Evolutionary conservation across 30 jellyfish, hydroid and myxozoan genomes (phyloP).

Genomic region (Sanderia malayensis): DNA sequence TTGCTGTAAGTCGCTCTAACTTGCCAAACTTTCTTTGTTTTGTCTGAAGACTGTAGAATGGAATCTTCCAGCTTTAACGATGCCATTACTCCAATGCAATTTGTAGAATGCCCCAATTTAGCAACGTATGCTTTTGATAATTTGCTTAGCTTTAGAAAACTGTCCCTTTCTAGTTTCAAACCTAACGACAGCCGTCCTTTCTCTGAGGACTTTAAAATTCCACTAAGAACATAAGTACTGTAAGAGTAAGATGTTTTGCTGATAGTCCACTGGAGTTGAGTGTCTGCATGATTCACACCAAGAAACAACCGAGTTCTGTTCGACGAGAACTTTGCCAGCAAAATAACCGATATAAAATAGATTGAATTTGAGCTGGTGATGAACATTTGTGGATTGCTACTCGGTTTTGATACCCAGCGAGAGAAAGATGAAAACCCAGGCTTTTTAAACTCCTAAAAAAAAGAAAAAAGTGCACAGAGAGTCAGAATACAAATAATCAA

Average conservation of each 20-base stretch:
- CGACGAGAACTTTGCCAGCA: constrained; percentile 21
- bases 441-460: not conserved
- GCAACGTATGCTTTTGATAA: constrained; percentile 12
- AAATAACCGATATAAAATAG: constrained; percentile 4
- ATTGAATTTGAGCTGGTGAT: not conserved
- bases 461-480: not conserved
- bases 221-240: constrained; percentile 11
- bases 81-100: constrained; percentile 2
- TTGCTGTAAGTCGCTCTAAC: not conserved
- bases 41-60: not conserved
- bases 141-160: not conserved
- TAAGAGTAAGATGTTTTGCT: not conserved
- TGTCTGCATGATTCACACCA: not conserved
- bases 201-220: constrained; percentile 16
- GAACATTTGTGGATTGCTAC: not conserved
- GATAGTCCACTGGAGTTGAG: not conserved
- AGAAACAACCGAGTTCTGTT: not conserved
- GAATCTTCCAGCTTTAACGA: constrained; percentile 1
- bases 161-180: not conserved
- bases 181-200: not conserved
- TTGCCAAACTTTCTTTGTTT: not conserved
- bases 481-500: no score
- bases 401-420: not conserved
- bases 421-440: constrained; percentile 1
- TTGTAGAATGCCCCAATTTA: not conserved